These are phyloP conservation scores for Conger conger DNA, from an alignment of 2,113 vertebrate genomes.

Conservation along the genomic window DNA sequence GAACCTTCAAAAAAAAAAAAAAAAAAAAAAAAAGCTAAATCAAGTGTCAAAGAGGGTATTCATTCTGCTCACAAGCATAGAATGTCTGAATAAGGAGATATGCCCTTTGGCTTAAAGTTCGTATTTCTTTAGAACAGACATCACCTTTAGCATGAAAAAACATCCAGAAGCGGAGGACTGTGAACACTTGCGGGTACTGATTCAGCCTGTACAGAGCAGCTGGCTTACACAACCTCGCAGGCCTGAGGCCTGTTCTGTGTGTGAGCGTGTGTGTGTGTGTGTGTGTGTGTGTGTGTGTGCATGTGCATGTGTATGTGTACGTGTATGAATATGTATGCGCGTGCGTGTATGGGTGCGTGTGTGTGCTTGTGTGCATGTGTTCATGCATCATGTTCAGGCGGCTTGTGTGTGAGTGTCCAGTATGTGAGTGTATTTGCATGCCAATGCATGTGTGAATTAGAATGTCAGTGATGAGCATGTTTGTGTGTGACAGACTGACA, in stretches of 20 bases:
- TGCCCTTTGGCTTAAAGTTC: background rate
- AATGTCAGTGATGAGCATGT: background rate
- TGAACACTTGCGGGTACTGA: background rate
- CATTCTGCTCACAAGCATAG: background rate
- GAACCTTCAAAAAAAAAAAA: background rate
- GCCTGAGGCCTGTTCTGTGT: background rate
- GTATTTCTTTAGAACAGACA: background rate
- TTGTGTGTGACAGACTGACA: background rate
- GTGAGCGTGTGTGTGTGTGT: constrained; percentile 4
- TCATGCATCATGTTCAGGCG: no score
- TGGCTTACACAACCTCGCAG: no score
- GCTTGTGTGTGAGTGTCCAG: background rate
- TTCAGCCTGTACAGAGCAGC: background rate
- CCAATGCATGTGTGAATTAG: background rate
- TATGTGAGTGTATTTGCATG: background rate
- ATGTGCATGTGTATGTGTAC: background rate
- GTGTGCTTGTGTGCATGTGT: background rate
- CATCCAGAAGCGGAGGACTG: background rate
- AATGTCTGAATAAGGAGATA: background rate
- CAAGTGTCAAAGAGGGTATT: background rate
- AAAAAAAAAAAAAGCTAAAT: background rate
- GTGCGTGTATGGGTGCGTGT: constrained; percentile 1
- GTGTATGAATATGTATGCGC: background rate
- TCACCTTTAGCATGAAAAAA: background rate
- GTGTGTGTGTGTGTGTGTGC: constrained; percentile 4